A percentile compares a stretch with the other conserved stretches of the same genome.
These are phyloP conservation scores for Bucorvus abyssinicus DNA, from an alignment of 2,797 vertebrate species.

Conservation along the genomic window DNA sequence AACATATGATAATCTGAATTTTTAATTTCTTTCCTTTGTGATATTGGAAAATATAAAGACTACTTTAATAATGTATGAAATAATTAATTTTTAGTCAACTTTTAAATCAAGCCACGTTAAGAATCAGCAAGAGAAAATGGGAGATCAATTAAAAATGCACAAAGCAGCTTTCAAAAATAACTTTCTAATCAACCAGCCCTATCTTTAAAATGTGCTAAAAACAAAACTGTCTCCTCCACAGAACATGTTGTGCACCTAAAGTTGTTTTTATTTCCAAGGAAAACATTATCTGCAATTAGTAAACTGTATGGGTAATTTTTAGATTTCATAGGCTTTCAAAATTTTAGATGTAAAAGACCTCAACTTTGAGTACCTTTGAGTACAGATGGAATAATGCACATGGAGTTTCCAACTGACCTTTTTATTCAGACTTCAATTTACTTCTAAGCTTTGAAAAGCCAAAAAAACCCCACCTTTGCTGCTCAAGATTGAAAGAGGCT, in stretches of 20 bases:
- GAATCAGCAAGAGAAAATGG: constrained; percentile 3
- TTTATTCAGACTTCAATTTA: not conserved
- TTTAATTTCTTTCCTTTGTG: not conserved
- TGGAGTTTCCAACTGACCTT: not conserved
- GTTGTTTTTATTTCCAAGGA: constrained; percentile 10
- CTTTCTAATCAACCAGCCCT: constrained; percentile 32
- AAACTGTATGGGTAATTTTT: not conserved
- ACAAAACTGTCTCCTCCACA: not conserved
- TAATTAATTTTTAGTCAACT: not conserved
- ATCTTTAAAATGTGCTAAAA: constrained; percentile 45
- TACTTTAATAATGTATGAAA: not conserved
- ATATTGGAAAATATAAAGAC: not conserved
- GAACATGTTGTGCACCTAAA: constrained; percentile 13
- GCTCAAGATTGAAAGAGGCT: not conserved
- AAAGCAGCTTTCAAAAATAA: constrained; percentile 54
- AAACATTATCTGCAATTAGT: not conserved
- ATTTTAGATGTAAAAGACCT: not conserved
- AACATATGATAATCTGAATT: not conserved
- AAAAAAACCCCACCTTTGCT: not conserved
- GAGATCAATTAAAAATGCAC: constrained; percentile 55
- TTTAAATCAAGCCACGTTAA: not conserved
- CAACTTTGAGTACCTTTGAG: not conserved
- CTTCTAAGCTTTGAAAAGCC: not conserved
- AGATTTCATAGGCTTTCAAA: not conserved
- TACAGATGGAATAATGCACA: not conserved